Conservation (phyloP, 2,113 vertebrate genomes). For the Stigmatopora nigra region DNA sequence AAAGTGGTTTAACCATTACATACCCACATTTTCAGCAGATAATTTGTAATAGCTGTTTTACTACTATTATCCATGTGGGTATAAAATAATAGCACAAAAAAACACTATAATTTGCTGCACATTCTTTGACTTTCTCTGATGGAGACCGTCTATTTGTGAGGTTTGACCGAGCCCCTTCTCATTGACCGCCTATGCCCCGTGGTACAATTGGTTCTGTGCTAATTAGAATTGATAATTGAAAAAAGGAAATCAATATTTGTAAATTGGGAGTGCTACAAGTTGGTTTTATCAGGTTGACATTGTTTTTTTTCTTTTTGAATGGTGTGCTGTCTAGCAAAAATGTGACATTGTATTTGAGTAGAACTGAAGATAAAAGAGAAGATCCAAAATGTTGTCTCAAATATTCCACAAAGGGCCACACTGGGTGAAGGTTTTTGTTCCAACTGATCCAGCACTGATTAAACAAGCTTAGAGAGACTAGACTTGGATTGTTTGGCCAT, state of each 20-base stretch:
- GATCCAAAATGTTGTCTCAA: no score
- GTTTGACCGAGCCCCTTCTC: slow-evolving; percentile 42
- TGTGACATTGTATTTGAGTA: slow-evolving; percentile 36
- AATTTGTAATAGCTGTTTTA: no score
- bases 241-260: slow-evolving; percentile 98
- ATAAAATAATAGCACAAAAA: background rate
- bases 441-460: no score
- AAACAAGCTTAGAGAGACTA: no score
- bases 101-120: background rate
- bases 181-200: slow-evolving; percentile 76
- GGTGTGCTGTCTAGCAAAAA: slow-evolving; percentile 11
- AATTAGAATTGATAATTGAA: slow-evolving; percentile 99
- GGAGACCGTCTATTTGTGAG: slow-evolving; percentile 63
- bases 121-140: slow-evolving; percentile 15
- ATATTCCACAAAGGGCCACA: slow-evolving; percentile 8
- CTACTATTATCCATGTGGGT: no score
- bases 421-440: no score
- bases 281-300: slow-evolving; percentile 78
- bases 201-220: slow-evolving; percentile 90
- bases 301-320: slow-evolving; percentile 57
- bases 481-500: no score
- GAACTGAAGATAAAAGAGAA: slow-evolving; percentile 24
- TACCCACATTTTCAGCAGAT: no score
- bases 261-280: slow-evolving; percentile 81
- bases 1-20: no score